Percentiles rank a stretch among this genome's conserved stretches.
These are phyloP conservation scores for Pogonophryne albipinna DNA, from an alignment of 2,797 vertebrate genomes.

Conservation along the genomic window DNA sequence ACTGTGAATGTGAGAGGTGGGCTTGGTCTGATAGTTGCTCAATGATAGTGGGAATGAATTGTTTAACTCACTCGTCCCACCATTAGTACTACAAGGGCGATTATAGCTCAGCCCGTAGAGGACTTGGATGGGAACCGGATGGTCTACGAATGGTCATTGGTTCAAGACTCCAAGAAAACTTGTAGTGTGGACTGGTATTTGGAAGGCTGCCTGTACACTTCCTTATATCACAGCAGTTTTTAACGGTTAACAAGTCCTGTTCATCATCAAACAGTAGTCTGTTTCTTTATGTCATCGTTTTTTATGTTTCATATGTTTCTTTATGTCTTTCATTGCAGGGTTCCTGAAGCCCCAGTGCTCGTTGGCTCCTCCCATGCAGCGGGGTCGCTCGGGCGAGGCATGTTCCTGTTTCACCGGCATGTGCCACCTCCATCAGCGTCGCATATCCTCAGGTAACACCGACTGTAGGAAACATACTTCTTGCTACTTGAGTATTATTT, in stretches of 20 bases:
- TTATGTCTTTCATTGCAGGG: conserved; percentile 70
- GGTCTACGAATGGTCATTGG: no score
- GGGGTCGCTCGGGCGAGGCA: conserved; percentile 81
- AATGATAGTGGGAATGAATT: neutral
- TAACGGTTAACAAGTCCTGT: neutral
- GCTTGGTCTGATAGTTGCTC: conserved; percentile 28
- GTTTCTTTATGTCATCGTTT: neutral
- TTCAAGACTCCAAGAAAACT: no score
- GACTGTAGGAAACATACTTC: neutral
- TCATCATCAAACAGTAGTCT: neutral
- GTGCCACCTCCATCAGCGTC: conserved; percentile 87
- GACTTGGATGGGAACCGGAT: no score
- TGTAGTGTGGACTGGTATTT: no score
- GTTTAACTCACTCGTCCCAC: neutral
- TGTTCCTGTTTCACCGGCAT: conserved; percentile 88
- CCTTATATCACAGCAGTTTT: neutral
- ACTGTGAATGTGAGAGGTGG: conserved; percentile 76
- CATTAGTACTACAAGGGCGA: conserved; percentile 5
- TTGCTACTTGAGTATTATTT: neutral
- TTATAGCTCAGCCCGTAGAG: no score
- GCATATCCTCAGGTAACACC: conserved; percentile 84
- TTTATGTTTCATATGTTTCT: neutral
- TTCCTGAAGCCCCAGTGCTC: conserved; percentile 90
- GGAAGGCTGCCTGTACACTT: no score
- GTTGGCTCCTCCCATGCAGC: conserved; percentile 84